These are phyloP conservation scores for Orientallactaga sibirica DNA, from an alignment of 2,797 vertebrate species.

Conservation along the genomic window DNA sequence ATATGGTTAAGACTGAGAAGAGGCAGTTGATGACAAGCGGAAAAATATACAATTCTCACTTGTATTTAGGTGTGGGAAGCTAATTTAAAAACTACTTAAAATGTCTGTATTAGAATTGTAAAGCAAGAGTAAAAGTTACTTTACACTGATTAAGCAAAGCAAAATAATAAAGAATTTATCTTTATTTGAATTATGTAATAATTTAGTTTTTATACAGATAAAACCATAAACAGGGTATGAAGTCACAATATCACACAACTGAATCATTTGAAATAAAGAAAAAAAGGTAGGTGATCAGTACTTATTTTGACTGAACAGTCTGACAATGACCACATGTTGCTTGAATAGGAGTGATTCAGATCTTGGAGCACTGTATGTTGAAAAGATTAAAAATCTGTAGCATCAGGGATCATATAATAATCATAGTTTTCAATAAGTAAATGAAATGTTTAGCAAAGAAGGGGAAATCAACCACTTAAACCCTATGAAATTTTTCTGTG, in stretches of 20 bases:
- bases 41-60: constrained; percentile 76
- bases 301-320: constrained; percentile 29
- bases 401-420: background rate
- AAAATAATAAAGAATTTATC: constrained; percentile 27
- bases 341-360: constrained; percentile 55
- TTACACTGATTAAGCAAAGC: constrained; percentile 49
- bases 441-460: constrained; percentile 28
- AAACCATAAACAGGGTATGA: constrained; percentile 17
- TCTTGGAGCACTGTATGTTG: background rate
- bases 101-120: constrained; percentile 62
- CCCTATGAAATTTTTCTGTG: constrained; percentile 12
- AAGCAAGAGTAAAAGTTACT: constrained; percentile 54
- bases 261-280: constrained; percentile 55
- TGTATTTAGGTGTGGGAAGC: constrained; percentile 71
- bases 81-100: constrained; percentile 76
- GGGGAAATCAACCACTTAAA: constrained; percentile 52
- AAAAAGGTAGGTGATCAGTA: background rate
- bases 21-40: constrained; percentile 75
- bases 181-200: constrained; percentile 59
- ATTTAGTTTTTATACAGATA: constrained; percentile 28
- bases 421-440: constrained; percentile 49
- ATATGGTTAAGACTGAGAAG: constrained; percentile 75
- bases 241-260: constrained; percentile 13
- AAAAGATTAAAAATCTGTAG: constrained; percentile 55
- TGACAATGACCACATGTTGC: background rate